These are phyloP conservation scores for Noturus placidus DNA, from an alignment of 2,113 vertebrate species.

Conservation along the genomic window DNA sequence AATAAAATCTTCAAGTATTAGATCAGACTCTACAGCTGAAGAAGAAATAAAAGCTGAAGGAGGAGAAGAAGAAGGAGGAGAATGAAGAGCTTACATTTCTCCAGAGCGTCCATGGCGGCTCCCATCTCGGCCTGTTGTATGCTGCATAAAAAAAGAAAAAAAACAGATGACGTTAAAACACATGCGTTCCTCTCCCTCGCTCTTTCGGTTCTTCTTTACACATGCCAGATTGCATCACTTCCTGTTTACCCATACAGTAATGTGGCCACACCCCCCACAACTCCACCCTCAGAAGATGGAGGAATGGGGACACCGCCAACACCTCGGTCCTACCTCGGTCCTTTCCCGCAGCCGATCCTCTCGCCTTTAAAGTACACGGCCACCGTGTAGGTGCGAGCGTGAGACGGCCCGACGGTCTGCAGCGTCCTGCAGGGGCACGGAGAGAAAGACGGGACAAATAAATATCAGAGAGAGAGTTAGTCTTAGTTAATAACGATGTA, in stretches of 20 bases:
- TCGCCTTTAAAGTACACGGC: conserved; percentile 99
- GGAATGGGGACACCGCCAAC: background rate
- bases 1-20: too few species aligned
- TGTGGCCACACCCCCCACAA: background rate
- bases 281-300: background rate
- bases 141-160: conserved; percentile 64
- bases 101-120: conserved; percentile 96
- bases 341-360: conserved; percentile 96
- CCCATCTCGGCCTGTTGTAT: conserved; percentile 99
- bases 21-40: too few species aligned
- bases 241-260: background rate
- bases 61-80: background rate
- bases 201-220: background rate
- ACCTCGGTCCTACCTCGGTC: conserved; percentile 83
- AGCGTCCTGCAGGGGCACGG: conserved; percentile 78
- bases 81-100: conserved; percentile 89
- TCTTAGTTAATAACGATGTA: background rate
- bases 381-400: conserved; percentile 95
- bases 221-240: background rate
- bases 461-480: background rate
- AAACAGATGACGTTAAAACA: background rate
- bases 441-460: background rate
- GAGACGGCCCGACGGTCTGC: conserved; percentile 95
- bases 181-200: conserved; percentile 10
- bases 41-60: background rate